Evolutionary conservation across 2,888 invertebrate genomes (phyloP), one percentile per base, ranked within the genome.

Genomic region (Thyatira batis): DNA sequence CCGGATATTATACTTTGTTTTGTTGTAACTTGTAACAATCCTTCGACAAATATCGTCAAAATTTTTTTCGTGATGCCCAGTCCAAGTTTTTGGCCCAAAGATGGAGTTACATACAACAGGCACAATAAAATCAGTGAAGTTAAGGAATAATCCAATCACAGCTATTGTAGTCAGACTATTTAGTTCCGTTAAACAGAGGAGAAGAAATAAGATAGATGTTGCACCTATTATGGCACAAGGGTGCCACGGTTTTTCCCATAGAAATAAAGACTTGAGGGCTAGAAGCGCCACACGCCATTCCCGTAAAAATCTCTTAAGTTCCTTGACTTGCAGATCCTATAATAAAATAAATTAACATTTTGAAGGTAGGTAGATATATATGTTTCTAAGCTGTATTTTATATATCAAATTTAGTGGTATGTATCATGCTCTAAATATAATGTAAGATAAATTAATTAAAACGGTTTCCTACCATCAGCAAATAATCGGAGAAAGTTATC

Each of bases 231-330:
- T 94, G 51, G 96, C 93, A 52, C 95, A 95, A 28, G 98, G 97
- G 84, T 97, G 95, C 94, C 96, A 96, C 61, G 95, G 95, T 72
- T 96, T 95, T 71, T 97, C 96, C 98, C 98, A 98, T 53, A 96
- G 84, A 23, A 97, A 85, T 20, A 96, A 85, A 0, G 95, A 95
- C 76, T 95, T 94, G 11, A 94, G 67, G 0, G 94, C 93, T 28
- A 96, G 80, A 50, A 96, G 90, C n/a, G 95, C 92, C 87, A 96
- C 95, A 56, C 96, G 94, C 95, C 95, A 96, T 45, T 94, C 94
- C 76, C 96, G 96, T 69, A 96, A 83, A 61, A 94, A 93, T 62
- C 95, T 92, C 76, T 95, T 95, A 52, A 96, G 78, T 76, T 94
- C 95, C 73, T 95, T 95, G 58, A 94, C 94, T 77, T 95, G 94